phyloP scores from a whole-genome alignment of 2,797 vertebrate species.

The Tadarida brasiliensis region DNA sequence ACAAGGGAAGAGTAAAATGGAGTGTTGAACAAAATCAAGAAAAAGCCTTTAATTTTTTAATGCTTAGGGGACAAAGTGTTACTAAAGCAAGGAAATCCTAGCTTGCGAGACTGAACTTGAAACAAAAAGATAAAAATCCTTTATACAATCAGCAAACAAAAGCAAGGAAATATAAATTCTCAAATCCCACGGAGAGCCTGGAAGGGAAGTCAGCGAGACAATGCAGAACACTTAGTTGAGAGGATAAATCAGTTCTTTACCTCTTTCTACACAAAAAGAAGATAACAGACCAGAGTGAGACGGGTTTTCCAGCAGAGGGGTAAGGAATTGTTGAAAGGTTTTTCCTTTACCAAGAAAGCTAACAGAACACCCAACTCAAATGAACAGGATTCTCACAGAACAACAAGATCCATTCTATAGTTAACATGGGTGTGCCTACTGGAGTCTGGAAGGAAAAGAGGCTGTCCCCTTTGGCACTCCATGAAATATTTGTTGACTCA shows the following conservation, averaged over 20 bases:
- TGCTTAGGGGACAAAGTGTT: conserved; percentile 38
- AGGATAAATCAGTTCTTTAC: conserved; percentile 81
- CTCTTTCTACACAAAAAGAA: conserved; percentile 75
- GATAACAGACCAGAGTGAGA: conserved; percentile 79
- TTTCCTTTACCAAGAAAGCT: conserved; percentile 59
- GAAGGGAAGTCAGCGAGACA: conserved; percentile 79
- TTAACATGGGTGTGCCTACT: not conserved
- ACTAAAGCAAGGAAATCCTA: conserved; percentile 75
- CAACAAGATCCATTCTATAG: not conserved
- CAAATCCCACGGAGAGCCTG: conserved; percentile 70
- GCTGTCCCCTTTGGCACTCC: not conserved
- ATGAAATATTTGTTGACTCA: not conserved
- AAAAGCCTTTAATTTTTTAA: not conserved
- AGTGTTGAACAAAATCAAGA: conserved; percentile 62
- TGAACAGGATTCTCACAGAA: not conserved
- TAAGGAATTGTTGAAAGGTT: conserved; percentile 68
- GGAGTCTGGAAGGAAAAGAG: not conserved
- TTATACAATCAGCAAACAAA: conserved; percentile 80
- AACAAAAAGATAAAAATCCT: conserved; percentile 78
- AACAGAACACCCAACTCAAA: not conserved
- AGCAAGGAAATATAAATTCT: conserved; percentile 77
- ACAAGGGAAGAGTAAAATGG: conserved; percentile 51
- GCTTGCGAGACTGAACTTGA: conserved; percentile 59
- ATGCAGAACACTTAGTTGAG: conserved; percentile 61
- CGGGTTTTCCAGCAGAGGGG: conserved; percentile 76